Evolutionary conservation across 2,888 invertebrate genomes (phyloP).

Genomic region (Terebella lapidaria): DNA sequence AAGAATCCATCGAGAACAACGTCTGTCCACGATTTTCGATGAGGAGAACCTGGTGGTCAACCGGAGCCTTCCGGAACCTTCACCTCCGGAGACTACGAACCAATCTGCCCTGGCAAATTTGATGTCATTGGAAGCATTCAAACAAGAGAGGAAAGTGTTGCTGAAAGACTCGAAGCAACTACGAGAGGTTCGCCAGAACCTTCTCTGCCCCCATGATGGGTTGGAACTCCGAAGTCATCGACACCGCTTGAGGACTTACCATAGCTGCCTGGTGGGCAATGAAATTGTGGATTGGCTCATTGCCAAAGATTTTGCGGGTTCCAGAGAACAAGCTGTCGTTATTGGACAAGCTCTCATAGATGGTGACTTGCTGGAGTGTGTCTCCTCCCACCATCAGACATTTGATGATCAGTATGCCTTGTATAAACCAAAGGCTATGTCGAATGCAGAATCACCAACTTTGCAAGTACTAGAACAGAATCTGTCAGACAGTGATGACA

Average conservation of each 20-base stretch:
- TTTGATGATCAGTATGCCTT: slow-evolving; percentile 64
- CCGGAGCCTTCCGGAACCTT: no score
- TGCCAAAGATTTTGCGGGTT: slow-evolving; percentile 70
- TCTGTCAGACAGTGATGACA: not conserved
- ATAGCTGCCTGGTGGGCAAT: slow-evolving; percentile 71
- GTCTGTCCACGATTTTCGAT: not conserved
- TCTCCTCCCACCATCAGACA: slow-evolving; percentile 59
- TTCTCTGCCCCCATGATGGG: slow-evolving; percentile 59
- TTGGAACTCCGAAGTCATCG: slow-evolving; percentile 63
- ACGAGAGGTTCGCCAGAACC: slow-evolving; percentile 63
- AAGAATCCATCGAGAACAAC: not conserved
- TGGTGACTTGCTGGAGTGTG: slow-evolving; percentile 68
- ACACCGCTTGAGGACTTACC: slow-evolving; percentile 69
- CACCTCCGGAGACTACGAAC: no score
- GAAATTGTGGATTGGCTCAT: slow-evolving; percentile 81
- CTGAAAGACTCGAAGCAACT: slow-evolving; percentile 59
- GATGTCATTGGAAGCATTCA: no score
- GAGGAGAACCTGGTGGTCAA: no score
- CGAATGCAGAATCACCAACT: not conserved
- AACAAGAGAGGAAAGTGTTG: no score
- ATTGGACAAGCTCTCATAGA: slow-evolving; percentile 75
- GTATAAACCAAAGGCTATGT: slow-evolving; percentile 56
- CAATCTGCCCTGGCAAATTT: no score
- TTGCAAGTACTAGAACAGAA: not conserved
- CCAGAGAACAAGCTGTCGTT: slow-evolving; percentile 61